Evolutionary conservation across 2,797 vertebrate species (phyloP).

Genomic region (Taenioides sp.): DNA sequence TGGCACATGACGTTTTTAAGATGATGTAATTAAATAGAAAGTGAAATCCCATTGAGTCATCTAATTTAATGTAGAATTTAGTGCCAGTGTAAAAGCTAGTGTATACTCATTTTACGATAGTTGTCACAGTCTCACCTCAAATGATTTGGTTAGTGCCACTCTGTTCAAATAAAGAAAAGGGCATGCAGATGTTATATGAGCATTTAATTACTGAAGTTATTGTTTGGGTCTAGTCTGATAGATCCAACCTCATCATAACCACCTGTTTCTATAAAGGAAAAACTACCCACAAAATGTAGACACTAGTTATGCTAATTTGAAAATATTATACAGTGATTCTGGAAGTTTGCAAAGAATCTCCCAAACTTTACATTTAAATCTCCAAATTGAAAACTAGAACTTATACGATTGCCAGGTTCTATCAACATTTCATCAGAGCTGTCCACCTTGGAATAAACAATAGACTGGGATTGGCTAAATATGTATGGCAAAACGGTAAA

Average conservation of each 20-base stretch:
- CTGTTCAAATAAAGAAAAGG: too few species aligned
- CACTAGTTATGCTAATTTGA: too few species aligned
- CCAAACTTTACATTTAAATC: neutral
- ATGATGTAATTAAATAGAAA: neutral
- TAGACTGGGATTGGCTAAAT: neutral
- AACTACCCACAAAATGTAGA: too few species aligned
- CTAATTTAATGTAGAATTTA: neutral
- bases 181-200: too few species aligned
- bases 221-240: too few species aligned
- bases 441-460: slow-evolving; percentile 13
- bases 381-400: neutral
- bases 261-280: too few species aligned
- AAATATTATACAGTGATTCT: neutral
- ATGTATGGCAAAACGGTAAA: neutral
- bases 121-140: neutral
- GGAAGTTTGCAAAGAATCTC: neutral
- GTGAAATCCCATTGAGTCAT: slow-evolving; percentile 11
- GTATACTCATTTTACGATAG: neutral
- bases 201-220: too few species aligned
- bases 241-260: too few species aligned
- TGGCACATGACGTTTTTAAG: neutral
- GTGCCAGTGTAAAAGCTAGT: neutral
- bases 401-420: slow-evolving; percentile 8
- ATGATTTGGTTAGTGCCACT: neutral
- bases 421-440: slow-evolving; percentile 10